Evolutionary conservation across 2,113 vertebrate genomes (phyloP), one percentile per base, ranked within the genome.

Genomic region (Rattus rattus): DNA sequence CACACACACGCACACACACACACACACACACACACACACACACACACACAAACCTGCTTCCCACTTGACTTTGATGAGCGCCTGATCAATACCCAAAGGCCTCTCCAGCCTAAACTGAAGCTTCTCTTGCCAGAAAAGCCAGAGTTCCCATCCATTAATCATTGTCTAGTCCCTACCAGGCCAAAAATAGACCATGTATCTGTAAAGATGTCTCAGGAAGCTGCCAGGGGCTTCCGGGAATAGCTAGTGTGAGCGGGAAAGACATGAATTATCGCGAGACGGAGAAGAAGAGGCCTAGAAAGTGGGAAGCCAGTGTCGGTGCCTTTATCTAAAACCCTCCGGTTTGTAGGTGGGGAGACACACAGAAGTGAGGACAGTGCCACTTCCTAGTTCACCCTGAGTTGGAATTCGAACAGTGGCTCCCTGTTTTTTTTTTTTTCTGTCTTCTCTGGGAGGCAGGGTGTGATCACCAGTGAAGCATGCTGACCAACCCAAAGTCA

Each of bases 401-500:
- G 81, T 88, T 84, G 97, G 96, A 93, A 93, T 95, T 95, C 7
- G 94, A 97, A 98, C 96, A 98, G 96, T 91, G 95, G 98, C 96
- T 97, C 97, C 97, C 98, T 98, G 97, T 98, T 98, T 98, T 94
- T 94, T 43, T 98, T 94, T 94, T 94, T 43, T 98, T 94, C 93
- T 92, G 59, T 90, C 97, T 97, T 91, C 96, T 98, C 98, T 96
- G 81, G 88, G 59, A 97, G 97, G 97, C 97, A 97, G 98, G 98
- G 98, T 97, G 98, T 96, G 98, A 98, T 98, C 97, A 96, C 96
- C 97, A 97, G 93, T 97, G 97, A 98, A 98, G 98, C 95, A 92
- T 98, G 97, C 97, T 98, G 98, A 98, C 98, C 96, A 98, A 97
- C 97, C 97, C 98, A 90, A 98, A 98, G 98, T 98, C 98, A 98